Percentiles rank a stretch among this genome's conserved stretches.
phyloP scores from a whole-genome alignment of 92 coral and sea anemone genomes.

The Montipora capitata region DNA sequence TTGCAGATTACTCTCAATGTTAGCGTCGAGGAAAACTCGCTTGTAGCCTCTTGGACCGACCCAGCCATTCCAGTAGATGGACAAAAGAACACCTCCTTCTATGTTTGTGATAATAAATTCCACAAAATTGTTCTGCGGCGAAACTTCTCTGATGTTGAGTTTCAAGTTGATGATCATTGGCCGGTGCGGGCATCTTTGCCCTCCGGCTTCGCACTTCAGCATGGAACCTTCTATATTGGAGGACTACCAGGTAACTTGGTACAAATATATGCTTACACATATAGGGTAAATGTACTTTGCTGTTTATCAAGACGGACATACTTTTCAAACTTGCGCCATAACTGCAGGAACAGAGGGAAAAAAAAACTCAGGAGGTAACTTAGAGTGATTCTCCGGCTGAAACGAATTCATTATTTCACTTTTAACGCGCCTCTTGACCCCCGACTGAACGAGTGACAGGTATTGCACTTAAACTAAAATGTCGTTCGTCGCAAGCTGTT shows the following conservation, averaged over 20 bases:
- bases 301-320: too few relatives aligned
- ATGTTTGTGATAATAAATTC: slow-evolving; percentile 90
- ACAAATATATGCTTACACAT: background rate
- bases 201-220: slow-evolving; percentile 47
- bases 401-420: too few relatives aligned
- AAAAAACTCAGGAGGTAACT: too few relatives aligned
- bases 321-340: too few relatives aligned
- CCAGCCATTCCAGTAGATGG: slow-evolving; percentile 75
- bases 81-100: slow-evolving; percentile 88
- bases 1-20: slow-evolving; percentile 83
- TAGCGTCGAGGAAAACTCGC: slow-evolving; percentile 63
- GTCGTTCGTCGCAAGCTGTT: too few relatives aligned
- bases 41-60: slow-evolving; percentile 86
- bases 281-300: too few relatives aligned
- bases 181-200: slow-evolving; percentile 50
- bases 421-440: too few relatives aligned
- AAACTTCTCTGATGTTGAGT: slow-evolving; percentile 42
- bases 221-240: slow-evolving; percentile 90
- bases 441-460: too few relatives aligned
- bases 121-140: slow-evolving; percentile 80
- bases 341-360: too few relatives aligned
- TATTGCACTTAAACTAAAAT: too few relatives aligned
- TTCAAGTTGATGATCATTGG: slow-evolving; percentile 76
- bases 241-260: slow-evolving; percentile 89
- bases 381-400: too few relatives aligned